Evolutionary conservation across 2,797 vertebrate genomes (phyloP), one percentile per base, ranked within the genome.

Genomic region (Melanotaenia maccullochi): DNA sequence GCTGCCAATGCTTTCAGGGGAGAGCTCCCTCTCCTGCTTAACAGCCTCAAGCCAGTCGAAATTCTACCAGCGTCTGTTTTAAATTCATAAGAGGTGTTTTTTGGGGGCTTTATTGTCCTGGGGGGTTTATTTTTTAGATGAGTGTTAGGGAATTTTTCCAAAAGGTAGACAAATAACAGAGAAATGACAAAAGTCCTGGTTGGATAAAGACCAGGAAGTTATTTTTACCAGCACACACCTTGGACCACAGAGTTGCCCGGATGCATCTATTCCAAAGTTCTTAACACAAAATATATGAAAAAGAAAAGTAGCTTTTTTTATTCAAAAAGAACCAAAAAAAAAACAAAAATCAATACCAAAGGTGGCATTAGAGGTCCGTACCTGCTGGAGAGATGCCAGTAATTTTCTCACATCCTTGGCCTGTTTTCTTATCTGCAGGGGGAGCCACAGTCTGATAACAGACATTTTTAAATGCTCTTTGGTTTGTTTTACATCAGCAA

Each of bases 1-100:
- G 89, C 88, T 89, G 88, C 90, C 91, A 90, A 79, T 68, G 72
- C 77, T 82, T 85, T 77, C 42, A 35, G 81, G 75, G 85, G 78
- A 82, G 69, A 74, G 82, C 60, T 55, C 74, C 85, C 84, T 79
- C 83, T 86, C 86, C 85, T 81, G 38, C 78, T 75, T 71, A 9
- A 75, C 76, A 47, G 82, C 87, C 81, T 84, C 56, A 49, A 88
- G 84, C 84, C 76, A 85, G 84, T 82, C 79, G 85, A 89, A 85
- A 76, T 54, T 79, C 75, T 76, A 51, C 75, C 57, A 65, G 81
- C 73, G 79, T 74, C 78, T 71, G 69, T 73, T 87, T 85, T 85
- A 83, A 89, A 85, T 66, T 79, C 84, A 89, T 82, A 81, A 81
- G 85, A 87, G 75, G 79, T 70, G 71, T 60, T 33, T 60, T 76